These are phyloP conservation scores for Epinephelus awoara DNA, from an alignment of 2,797 vertebrate species.

Conservation along the genomic window DNA sequence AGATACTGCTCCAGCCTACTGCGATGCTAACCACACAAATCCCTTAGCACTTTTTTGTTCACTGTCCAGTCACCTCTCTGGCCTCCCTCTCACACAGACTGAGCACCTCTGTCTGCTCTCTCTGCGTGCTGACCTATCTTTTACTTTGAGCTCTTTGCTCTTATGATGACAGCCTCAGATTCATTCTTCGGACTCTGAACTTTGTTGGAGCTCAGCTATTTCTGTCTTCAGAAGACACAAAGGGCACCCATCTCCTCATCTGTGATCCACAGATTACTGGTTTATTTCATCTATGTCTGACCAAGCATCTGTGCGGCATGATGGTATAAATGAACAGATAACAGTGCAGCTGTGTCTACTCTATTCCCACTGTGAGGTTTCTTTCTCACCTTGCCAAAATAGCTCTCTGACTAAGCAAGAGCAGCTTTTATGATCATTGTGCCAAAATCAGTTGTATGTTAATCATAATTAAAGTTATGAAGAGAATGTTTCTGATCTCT, in stretches of 20 bases:
- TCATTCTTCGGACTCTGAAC: constrained; percentile 32
- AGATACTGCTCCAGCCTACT: too few species aligned
- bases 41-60: background rate
- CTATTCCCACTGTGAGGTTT: background rate
- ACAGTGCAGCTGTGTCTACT: background rate
- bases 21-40: constrained; percentile 5
- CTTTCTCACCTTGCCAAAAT: background rate
- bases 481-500: background rate
- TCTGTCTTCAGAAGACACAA: constrained; percentile 44
- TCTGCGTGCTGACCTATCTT: constrained; percentile 20
- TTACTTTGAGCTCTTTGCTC: constrained; percentile 23
- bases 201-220: constrained; percentile 36
- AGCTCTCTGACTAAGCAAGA: background rate
- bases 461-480: background rate
- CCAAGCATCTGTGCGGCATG: constrained; percentile 22
- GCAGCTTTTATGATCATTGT: background rate
- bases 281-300: constrained; percentile 44
- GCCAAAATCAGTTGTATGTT: background rate
- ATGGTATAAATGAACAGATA: constrained; percentile 13
- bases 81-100: background rate
- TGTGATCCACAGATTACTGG: constrained; percentile 38
- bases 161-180: constrained; percentile 23
- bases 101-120: constrained; percentile 4
- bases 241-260: constrained; percentile 17
- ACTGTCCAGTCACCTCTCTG: background rate